Evolutionary conservation across 1,140 invertebrate species (phyloP).

Genomic region (Mylabris phalerata): DNA sequence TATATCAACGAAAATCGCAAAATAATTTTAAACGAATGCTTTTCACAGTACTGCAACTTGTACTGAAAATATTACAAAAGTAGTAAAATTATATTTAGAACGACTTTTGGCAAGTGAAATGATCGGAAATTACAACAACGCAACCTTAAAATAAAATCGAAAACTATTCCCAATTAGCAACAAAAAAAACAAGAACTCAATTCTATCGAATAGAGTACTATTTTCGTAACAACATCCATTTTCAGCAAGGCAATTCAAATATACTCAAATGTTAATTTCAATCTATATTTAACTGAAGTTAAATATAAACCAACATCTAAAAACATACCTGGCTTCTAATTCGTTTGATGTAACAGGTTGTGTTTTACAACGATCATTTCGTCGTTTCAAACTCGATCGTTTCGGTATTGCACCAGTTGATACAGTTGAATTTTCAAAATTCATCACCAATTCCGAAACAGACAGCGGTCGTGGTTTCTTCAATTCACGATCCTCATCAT

Average conservation of each 20-base stretch:
- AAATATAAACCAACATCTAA: not conserved
- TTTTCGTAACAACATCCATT: not conserved
- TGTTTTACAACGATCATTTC: conserved; percentile 51
- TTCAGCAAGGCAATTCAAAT: no score
- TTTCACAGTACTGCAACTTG: no score
- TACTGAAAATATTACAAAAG: no score
- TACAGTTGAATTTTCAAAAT: conserved; percentile 30
- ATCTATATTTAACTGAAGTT: no score
- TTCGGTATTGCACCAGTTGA: conserved; percentile 42
- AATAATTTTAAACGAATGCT: not conserved
- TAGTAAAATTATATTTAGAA: conserved; percentile 24
- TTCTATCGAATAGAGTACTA: not conserved
- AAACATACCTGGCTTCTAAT: conserved; percentile 50
- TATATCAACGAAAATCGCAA: not conserved
- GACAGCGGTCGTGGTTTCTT: conserved; percentile 31
- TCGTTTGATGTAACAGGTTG: conserved; percentile 62
- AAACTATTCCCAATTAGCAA: no score
- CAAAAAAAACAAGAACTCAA: not conserved
- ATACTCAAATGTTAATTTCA: no score
- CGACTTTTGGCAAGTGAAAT: conserved; percentile 25
- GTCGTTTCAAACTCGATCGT: conserved; percentile 43
- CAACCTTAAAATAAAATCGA: no score
- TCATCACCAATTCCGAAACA: conserved; percentile 37
- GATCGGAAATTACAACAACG: conserved; percentile 6
- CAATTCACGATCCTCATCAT: conserved; percentile 25